Evolutionary conservation across 2,797 vertebrate genomes (phyloP), one percentile per base, ranked within the genome.

Genomic region (Otolemur crassicaudatus): DNA sequence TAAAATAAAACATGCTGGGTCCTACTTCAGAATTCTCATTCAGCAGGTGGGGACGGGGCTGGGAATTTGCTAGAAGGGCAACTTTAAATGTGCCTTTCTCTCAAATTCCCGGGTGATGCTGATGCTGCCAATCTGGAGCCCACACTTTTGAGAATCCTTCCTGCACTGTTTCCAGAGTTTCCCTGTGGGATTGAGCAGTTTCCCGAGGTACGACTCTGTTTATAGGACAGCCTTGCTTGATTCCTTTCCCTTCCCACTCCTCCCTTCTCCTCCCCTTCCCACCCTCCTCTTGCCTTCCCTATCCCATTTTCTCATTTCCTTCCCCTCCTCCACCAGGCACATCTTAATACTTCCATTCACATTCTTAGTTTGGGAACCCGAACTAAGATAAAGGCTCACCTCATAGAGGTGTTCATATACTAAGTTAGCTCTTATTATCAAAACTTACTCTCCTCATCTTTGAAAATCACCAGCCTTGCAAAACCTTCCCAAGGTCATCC

Each of bases 361-460:
- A 87, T 87, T 60, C 43, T 43, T 46, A 70, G 29, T 65, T 84
- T 70, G 67, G 19, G 23, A 90, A 49, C n/a, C 49, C 37, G 40
- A 90, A 81, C 14, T 40, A 23, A 93, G 67, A 84, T 8, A 53
- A 82, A 61, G 27, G 12, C 22, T 67, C 58, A 40, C 61, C 31
- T 46, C 31, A 65, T 2, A 46, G 37, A 86, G 34, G 17, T 27
- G 11, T 63, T 90, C 25, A 31, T 25, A 25, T 82, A 46, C 10
- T 13, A 29, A 73, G 16, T 40, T 72, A 27, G 29, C 37, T 94
- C 27, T 67, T 23, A 3, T 67, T 40, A 76, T 70, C 27, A 83
- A 81, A 46, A 46, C 27, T 90, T 88, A n/a, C 1, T 94, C 69
- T 65, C n/a, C 53, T 87, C 61, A 40, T 88, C 53, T 94, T 73